Evolutionary conservation across 2,888 invertebrate genomes (phyloP), one percentile per base, ranked within the genome.

Genomic region (Caenorhabditis macrosperma): DNA sequence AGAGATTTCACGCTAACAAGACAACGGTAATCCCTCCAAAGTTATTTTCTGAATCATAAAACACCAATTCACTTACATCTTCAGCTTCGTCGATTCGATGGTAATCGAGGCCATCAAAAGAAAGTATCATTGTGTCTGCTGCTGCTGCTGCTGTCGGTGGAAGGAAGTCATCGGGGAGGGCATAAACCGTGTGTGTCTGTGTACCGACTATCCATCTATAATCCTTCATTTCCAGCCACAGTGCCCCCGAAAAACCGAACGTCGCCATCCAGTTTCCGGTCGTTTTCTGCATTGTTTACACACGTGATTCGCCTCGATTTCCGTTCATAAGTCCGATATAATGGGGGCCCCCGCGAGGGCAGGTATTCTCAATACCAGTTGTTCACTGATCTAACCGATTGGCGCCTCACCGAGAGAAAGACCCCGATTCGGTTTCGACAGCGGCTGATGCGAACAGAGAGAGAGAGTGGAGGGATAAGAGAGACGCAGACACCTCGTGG

Each of bases 261-360:
- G 67, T 44, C 22, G 35, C 68, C 50, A 69, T 60, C 69, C 61
- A 63, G 63, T 71, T 63, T 59, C 54, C 50, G 50, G 38, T 30
- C 68, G 28, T 10, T 20, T 55, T 30, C 17, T 46, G 46, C 52
- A 54, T 71, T 71, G 63, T 64, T 64, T 48, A 72, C 55, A 63
- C 72, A 33, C 44, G 44, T 61, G 33, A 54, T 71, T 55, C 50
- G 22, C 52, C 33, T 22, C 57, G 15, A 46, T 1, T 33, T 41
- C 17, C 20, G 60, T 61, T 63, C 64, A 64, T 72, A 72, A 72
- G 61, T 63, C 72, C 63, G 72, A 72, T 72, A 72, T 72, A 72
- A 72, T 72, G 72, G 35, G 50, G 12, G 22, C 5, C 33, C 33
- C 10, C 38, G n/a, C 38, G 6, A 15, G 38, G 33, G 33, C 6